Evolutionary conservation across 2,888 invertebrate species (phyloP), one percentile per base, ranked within the genome.

Genomic region (Lepidocyrtoides sp.): DNA sequence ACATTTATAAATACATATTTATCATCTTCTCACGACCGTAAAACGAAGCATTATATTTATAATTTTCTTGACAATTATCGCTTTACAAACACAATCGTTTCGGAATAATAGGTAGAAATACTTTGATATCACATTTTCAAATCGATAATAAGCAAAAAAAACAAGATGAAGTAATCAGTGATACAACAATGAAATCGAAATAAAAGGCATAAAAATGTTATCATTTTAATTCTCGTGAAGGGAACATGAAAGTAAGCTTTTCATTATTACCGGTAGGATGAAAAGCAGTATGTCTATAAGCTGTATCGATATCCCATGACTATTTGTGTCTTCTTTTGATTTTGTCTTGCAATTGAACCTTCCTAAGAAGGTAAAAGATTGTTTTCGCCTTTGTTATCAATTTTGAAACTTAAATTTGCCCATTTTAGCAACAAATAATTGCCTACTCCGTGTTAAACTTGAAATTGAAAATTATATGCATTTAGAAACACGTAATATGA

Each of bases 21-120:
- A 87, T 87, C 87, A 77, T 26, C 63, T 79, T 87, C 87, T 77
- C 87, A 87, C 87, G 87, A 32, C 87, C 63, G 36, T 77, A 87
- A 77, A 54, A 29, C 2, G 23, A 20, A n/a, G 23, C n/a, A 5
- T 66, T 32, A 0, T 48, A 14, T 48, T 63, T 20, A 66, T 87
- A 44, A 48, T 54, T 54, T 72, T 5, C 54, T 8, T 51, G 41
- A 72, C 54, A 69, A 72, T 85, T 83, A 83, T 20, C 66, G 48
- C 26, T 66, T 51, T 48, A 51, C 17, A 29, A 75, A 63, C 2
- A 69, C n/a, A n/a, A 69, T 8, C 44, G n/a, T 75, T 75, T 44
- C 7, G 14, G 23, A 14, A 75, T 75, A 75, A 14, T n/a, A 66
- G 12, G 5, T 23, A 23, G 0, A 41, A 0, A 7, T 17, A 66